Conservation (phyloP, 2,797 vertebrate species). For the Poeciliopsis infans region DNA sequence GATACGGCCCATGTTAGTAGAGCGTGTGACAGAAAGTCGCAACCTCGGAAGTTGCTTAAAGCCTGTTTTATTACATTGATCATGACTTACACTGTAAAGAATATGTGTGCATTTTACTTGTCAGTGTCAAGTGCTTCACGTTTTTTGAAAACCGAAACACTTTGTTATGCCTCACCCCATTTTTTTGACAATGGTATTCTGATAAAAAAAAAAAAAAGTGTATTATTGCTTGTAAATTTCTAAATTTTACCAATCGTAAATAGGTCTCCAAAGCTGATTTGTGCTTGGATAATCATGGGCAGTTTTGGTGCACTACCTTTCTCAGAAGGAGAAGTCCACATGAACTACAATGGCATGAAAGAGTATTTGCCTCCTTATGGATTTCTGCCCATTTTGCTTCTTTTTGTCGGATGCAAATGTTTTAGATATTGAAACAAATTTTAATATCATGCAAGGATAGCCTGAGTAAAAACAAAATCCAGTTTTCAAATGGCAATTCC, state of each 20-base stretch:
- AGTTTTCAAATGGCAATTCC: neutral
- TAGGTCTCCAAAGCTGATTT: constrained; percentile 72
- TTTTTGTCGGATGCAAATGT: neutral
- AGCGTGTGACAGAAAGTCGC: constrained; percentile 43
- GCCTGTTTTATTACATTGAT: constrained; percentile 56
- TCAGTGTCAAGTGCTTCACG: constrained; percentile 53
- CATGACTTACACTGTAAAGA: constrained; percentile 81
- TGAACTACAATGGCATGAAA: neutral
- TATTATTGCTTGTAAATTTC: constrained; percentile 61
- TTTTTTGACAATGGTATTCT: constrained; percentile 52
- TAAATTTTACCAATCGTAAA: constrained; percentile 49
- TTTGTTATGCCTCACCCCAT: constrained; percentile 53
- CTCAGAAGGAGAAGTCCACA: constrained; percentile 8
- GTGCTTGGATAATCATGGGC: constrained; percentile 51
- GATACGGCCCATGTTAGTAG: constrained; percentile 34
- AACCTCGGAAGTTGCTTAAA: constrained; percentile 54
- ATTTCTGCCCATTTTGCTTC: neutral
- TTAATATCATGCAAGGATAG: neutral
- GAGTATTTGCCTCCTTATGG: neutral
- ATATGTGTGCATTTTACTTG: constrained; percentile 62
- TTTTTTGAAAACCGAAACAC: constrained; percentile 58
- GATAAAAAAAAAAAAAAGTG: constrained; percentile 37
- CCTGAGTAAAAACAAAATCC: neutral
- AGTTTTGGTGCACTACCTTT: constrained; percentile 37
- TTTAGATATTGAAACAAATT: neutral